phyloP scores from a whole-genome alignment of 2,888 invertebrate species.

The Chironomus riparius region DNA sequence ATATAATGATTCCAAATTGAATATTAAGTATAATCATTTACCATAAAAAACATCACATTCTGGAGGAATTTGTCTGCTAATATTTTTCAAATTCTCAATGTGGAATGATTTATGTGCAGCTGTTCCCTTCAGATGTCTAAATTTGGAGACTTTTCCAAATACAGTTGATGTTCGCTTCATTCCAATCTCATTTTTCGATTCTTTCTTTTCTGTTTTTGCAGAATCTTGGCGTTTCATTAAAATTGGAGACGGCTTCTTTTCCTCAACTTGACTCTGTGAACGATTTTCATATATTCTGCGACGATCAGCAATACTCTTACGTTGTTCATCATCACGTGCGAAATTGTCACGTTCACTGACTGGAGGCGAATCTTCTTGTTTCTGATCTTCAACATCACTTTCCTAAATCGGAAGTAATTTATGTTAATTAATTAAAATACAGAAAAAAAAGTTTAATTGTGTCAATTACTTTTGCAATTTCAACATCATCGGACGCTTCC shows the following conservation, averaged over 20 bases:
- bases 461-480: background rate
- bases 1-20: background rate
- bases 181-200: conserved; percentile 38
- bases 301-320: conserved; percentile 66
- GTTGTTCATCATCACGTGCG: conserved; percentile 30
- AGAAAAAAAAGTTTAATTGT: too few species aligned
- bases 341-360: background rate
- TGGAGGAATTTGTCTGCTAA: conserved; percentile 84
- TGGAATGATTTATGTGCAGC: conserved; percentile 83
- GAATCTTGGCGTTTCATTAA: conserved; percentile 46
- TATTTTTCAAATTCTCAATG: conserved; percentile 83
- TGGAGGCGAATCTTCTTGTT: too few species aligned
- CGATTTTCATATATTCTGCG: conserved; percentile 68
- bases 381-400: too few species aligned
- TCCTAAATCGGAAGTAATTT: too few species aligned
- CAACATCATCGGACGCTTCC: background rate
- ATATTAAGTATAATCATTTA: conserved; percentile 37
- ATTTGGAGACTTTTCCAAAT: conserved; percentile 81
- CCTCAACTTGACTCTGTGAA: conserved; percentile 57
- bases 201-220: conserved; percentile 39
- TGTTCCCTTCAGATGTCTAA: conserved; percentile 84
- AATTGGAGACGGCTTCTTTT: conserved; percentile 64
- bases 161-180: conserved; percentile 69
- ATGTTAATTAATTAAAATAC: background rate
- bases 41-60: conserved; percentile 91